These are phyloP conservation scores for Lepidurus packardi DNA, from an alignment of 1,140 invertebrate species.

Conservation along the genomic window DNA sequence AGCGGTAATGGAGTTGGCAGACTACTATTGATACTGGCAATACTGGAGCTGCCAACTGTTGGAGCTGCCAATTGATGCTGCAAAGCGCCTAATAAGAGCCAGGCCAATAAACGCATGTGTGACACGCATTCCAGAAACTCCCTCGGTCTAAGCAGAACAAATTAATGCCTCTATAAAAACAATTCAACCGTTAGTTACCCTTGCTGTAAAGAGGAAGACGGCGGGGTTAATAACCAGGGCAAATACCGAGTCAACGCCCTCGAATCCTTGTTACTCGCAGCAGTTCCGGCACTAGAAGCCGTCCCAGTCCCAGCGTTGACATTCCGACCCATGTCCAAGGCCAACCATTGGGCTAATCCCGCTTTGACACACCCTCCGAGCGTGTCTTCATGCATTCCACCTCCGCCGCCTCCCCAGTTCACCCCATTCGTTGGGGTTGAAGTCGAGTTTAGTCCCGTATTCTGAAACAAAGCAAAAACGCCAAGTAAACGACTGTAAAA, in stretches of 20 bases:
- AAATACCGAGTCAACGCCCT: conserved; percentile 74
- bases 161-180: neutral
- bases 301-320: neutral
- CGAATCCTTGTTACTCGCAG: conserved; percentile 74
- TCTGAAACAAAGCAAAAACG: conserved; percentile 53
- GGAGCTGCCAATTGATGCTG: conserved; percentile 53
- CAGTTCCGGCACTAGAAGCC: neutral
- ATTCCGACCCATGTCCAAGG: conserved; percentile 76
- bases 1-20: conserved; percentile 70
- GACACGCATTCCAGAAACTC: conserved; percentile 94
- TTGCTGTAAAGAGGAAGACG: conserved; percentile 70
- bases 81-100: conserved; percentile 89
- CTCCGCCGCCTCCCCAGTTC: conserved; percentile 51
- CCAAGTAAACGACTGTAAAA: conserved; percentile 23
- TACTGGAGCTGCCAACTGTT: neutral
- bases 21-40: neutral
- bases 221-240: conserved; percentile 85
- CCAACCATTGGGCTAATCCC: conserved; percentile 88
- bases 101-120: conserved; percentile 89
- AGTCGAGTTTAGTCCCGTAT: neutral
- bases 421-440: neutral
- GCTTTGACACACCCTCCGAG: conserved; percentile 91
- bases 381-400: conserved; percentile 88
- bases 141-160: conserved; percentile 58
- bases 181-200: conserved; percentile 51